Percentiles rank a stretch among this genome's conserved stretches.
These are phyloP conservation scores for Pseudomyrmex pallidus DNA, from an alignment of 1,140 invertebrate genomes.

Conservation along the genomic window DNA sequence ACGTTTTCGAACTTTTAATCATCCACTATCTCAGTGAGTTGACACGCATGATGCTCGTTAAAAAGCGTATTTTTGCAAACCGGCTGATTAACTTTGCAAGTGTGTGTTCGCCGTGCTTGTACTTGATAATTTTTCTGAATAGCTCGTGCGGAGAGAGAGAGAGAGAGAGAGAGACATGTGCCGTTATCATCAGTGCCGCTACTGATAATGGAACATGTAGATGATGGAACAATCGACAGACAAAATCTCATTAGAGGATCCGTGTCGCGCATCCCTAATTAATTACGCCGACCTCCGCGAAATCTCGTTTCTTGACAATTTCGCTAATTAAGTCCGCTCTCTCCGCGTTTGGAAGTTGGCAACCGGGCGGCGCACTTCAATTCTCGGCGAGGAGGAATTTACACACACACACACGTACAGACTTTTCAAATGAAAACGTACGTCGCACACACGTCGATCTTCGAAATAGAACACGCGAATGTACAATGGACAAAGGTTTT, in stretches of 20 bases:
- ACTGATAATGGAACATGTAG: neutral
- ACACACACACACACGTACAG: neutral
- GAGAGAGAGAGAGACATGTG: neutral
- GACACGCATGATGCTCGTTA: too few species aligned
- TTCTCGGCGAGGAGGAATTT: neutral
- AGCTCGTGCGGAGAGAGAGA: neutral
- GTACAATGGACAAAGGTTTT: neutral
- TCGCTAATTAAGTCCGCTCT: constrained; percentile 44
- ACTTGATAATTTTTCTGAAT: constrained; percentile 2
- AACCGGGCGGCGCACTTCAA: constrained; percentile 17
- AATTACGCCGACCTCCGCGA: constrained; percentile 19
- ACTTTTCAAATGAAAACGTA: neutral
- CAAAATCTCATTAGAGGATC: constrained; percentile 43
- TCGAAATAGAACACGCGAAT: neutral
- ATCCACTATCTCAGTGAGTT: too few species aligned
- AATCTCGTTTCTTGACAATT: constrained; percentile 58
- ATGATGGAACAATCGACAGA: constrained; percentile 42
- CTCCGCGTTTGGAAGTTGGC: constrained; percentile 21
- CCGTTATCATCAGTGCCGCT: neutral
- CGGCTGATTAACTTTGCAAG: neutral
- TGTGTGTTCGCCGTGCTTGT: neutral
- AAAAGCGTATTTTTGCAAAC: neutral
- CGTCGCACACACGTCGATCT: neutral
- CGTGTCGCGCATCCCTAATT: constrained; percentile 38
- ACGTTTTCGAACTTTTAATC: too few species aligned